These are phyloP conservation scores for zebrafish (Danio rerio) DNA, from an alignment of 2,113 vertebrate genomes.

Conservation along the genomic window GRCz12tu NC_133193.1:26956501-26957000, in stretches of 20 bases:
- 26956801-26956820: background rate
- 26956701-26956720: background rate
- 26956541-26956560: too few relatives aligned
- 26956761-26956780: background rate
- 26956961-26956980: background rate
- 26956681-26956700: too few relatives aligned
- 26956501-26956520: too few relatives aligned
- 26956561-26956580: too few relatives aligned
- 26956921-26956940: background rate
- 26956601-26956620: too few relatives aligned
- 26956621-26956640: too few relatives aligned
- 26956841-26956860: background rate
- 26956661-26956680: too few relatives aligned
- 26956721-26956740: background rate
- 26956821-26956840: background rate
- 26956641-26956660: too few relatives aligned
- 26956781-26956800: background rate
- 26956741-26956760: background rate
- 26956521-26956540: too few relatives aligned
- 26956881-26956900: background rate
- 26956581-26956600: too few relatives aligned
- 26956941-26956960: background rate
- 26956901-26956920: background rate
- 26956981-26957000: conserved; percentile 5
- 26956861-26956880: background rate